phyloP scores from a whole-genome alignment of 2,888 invertebrate genomes.

The Chironomus tentans region DNA sequence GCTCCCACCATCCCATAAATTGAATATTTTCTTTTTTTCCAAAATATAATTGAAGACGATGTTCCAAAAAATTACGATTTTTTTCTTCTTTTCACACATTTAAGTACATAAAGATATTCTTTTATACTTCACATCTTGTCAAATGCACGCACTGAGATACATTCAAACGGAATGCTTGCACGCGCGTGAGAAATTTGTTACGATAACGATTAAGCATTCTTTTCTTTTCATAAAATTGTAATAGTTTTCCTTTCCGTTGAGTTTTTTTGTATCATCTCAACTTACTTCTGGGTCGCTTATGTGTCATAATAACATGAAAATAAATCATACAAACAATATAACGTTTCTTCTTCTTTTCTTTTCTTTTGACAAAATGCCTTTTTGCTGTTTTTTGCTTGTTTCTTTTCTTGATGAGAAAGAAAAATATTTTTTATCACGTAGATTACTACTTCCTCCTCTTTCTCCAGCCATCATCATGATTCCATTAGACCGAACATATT shows the following conservation, averaged over 20 bases:
- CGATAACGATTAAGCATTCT: slow-evolving; percentile 9
- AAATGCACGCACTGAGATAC: neutral
- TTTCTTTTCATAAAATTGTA: neutral
- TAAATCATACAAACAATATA: slow-evolving; percentile 19
- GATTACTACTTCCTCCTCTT: too few species aligned
- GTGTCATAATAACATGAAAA: slow-evolving; percentile 16
- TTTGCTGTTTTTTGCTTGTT: neutral
- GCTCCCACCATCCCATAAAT: too few species aligned
- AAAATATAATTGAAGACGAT: too few species aligned
- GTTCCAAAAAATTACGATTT: too few species aligned
- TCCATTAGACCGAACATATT: neutral
- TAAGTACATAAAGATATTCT: neutral
- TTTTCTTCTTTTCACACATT: neutral
- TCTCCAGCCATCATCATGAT: neutral
- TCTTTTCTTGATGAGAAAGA: neutral
- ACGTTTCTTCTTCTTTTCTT: neutral
- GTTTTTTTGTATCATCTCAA: too few species aligned
- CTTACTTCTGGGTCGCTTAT: neutral
- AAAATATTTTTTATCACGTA: neutral
- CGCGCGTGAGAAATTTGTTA: slow-evolving; percentile 21
- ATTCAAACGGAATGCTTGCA: neutral
- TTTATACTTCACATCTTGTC: neutral
- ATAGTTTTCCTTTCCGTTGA: too few species aligned
- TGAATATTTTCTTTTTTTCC: too few species aligned
- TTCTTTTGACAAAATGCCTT: slow-evolving; percentile 7